Conservation (phyloP, 2,113 vertebrate species). For the Corvus moneduloides region DNA sequence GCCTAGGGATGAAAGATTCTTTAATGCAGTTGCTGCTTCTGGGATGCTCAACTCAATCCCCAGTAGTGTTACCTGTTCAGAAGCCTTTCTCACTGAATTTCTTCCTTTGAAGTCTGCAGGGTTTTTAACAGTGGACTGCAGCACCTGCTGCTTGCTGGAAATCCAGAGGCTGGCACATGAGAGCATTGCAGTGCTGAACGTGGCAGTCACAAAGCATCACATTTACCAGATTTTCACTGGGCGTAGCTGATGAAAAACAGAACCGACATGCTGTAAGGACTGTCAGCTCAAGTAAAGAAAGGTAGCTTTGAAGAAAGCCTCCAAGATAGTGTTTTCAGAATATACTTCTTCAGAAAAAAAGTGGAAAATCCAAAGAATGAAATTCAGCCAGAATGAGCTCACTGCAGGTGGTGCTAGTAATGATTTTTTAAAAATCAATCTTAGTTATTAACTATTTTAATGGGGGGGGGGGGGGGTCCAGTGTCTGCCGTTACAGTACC, state of each 20-base stretch:
- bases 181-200: neutral
- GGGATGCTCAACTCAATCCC: neutral
- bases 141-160: conserved; percentile 32
- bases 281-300: neutral
- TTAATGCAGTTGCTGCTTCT: neutral
- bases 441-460: neutral
- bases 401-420: neutral
- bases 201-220: conserved; percentile 10
- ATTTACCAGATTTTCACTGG: neutral
- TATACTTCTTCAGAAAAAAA: neutral
- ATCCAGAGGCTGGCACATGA: neutral
- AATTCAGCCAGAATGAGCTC: neutral
- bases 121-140: neutral
- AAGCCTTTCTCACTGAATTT: neutral
- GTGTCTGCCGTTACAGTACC: neutral
- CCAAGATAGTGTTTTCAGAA: neutral
- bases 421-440: neutral
- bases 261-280: neutral
- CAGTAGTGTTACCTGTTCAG: neutral
- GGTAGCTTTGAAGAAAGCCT: neutral
- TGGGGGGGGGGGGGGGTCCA: accelerated
- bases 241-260: neutral
- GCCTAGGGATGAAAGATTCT: neutral
- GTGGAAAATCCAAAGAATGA: neutral
- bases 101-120: conserved; percentile 14